Evolutionary conservation across 2,113 vertebrate species (phyloP).

Genomic region (Ahaetulla prasina): DNA sequence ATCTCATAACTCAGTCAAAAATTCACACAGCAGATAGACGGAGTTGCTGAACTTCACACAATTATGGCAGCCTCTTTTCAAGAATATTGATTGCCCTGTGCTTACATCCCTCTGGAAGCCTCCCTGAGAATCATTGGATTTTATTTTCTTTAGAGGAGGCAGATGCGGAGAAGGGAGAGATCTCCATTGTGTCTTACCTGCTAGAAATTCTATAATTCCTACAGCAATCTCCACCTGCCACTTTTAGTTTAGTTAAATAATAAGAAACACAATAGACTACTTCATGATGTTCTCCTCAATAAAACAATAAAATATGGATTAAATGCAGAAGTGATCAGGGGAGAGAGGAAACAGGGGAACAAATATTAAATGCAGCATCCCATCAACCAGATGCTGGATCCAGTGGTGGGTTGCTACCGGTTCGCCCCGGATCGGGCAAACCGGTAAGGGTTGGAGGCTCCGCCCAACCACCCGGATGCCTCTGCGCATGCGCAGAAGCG

Average conservation of each 20-base stretch:
- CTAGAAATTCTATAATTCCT: background rate
- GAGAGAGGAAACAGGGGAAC: background rate
- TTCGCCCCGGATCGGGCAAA: too few species aligned
- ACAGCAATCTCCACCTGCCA: background rate
- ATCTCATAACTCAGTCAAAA: background rate
- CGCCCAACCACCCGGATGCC: too few species aligned
- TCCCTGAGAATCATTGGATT: background rate
- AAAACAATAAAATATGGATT: background rate
- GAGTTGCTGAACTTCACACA: background rate
- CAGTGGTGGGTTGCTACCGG: too few species aligned
- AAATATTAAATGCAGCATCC: background rate
- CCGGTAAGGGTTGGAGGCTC: too few species aligned
- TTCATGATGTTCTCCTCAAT: background rate
- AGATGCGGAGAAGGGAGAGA: background rate
- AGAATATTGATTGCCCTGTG: background rate
- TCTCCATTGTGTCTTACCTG: background rate
- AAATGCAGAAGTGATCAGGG: background rate
- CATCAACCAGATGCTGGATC: background rate
- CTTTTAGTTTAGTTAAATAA: background rate
- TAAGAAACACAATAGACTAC: background rate
- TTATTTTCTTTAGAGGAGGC: background rate
- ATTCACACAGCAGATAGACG: background rate
- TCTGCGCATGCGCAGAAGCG: too few species aligned
- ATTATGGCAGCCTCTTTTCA: background rate
- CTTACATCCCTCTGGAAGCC: background rate